Percentiles rank a stretch among this genome's conserved stretches.
phyloP scores from a whole-genome alignment of 2,113 vertebrate species.

The Anoura caudifer region DNA sequence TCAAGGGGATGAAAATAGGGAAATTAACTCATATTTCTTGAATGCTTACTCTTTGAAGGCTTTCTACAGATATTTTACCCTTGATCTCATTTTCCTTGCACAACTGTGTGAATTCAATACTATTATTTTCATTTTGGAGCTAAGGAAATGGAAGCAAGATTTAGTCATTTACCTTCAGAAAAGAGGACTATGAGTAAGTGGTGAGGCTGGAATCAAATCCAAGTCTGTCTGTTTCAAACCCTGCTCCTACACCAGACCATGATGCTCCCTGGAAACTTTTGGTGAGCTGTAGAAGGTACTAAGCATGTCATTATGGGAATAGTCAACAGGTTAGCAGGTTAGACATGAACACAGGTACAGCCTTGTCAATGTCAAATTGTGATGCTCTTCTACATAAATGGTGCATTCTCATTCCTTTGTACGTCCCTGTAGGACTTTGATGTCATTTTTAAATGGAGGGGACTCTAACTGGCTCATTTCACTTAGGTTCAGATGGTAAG shows the following conservation, averaged over 20 bases:
- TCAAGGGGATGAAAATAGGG: neutral
- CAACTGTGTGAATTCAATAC: neutral
- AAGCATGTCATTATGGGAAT: neutral
- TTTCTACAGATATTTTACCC: neutral
- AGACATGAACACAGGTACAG: neutral
- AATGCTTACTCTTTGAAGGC: neutral
- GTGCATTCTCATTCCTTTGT: neutral
- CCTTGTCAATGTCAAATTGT: neutral
- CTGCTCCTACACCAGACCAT: neutral
- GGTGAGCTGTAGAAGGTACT: neutral
- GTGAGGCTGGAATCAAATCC: neutral
- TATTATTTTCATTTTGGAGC: neutral
- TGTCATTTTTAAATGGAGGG: neutral
- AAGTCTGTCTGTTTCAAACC: neutral
- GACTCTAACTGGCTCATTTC: neutral
- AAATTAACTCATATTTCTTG: neutral
- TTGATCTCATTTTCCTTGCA: neutral
- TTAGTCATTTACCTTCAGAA: neutral
- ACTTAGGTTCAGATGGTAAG: no score
- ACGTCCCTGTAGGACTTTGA: neutral
- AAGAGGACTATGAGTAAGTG: neutral
- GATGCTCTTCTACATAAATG: neutral
- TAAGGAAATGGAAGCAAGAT: neutral
- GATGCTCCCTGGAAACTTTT: neutral
- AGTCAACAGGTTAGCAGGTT: neutral